phyloP scores from a whole-genome alignment of 2,113 vertebrate genomes.

The Chaetorhynchus papuensis region DNA sequence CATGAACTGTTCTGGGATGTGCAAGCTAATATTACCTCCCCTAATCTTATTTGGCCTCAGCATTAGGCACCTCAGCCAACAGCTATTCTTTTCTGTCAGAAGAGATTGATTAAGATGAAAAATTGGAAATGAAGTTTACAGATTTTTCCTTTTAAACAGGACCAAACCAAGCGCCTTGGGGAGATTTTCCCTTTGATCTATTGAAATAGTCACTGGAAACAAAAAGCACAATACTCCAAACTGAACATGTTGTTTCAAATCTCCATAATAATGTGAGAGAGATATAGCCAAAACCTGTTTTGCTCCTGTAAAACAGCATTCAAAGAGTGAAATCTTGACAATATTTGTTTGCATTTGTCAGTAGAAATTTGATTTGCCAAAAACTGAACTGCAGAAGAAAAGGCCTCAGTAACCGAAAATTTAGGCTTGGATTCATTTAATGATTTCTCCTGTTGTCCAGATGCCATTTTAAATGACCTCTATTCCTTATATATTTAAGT shows the following conservation, averaged over 20 bases:
- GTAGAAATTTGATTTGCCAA: background rate
- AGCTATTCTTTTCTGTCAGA: constrained; percentile 25
- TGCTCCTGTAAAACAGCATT: background rate
- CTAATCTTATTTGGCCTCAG: constrained; percentile 4
- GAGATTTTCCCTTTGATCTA: constrained; percentile 21
- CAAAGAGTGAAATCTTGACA: background rate
- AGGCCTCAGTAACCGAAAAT: background rate
- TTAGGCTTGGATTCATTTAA: background rate
- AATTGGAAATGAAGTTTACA: constrained; percentile 27
- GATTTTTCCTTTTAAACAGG: background rate
- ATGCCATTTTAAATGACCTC: background rate
- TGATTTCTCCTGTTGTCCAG: background rate
- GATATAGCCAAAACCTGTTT: background rate
- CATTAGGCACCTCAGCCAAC: background rate
- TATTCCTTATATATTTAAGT: background rate
- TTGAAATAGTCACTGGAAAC: background rate
- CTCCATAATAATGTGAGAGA: background rate
- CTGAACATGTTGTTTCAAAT: background rate
- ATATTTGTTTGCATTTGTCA: background rate
- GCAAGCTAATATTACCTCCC: background rate
- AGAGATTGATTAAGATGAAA: constrained; percentile 6
- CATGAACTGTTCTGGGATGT: background rate
- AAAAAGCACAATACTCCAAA: background rate
- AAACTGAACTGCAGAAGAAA: background rate
- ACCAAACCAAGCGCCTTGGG: background rate